These are phyloP conservation scores for chimpanzee (Pan troglodytes) DNA, from an alignment of 2,113 vertebrate genomes.

Conservation along the genomic window NHGRI_mPanTro3-v2.1_pri NC_072416.2:84441001-84441500, in stretches of 20 bases:
- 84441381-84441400: not conserved
- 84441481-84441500: not conserved
- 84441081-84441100: not conserved
- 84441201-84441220: not conserved
- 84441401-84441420: not conserved
- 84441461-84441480: not conserved
- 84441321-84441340: not conserved
- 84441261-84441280: fast-evolving
- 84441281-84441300: not conserved
- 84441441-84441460: not conserved
- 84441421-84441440: not conserved
- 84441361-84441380: not conserved
- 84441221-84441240: not conserved
- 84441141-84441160: slow-evolving; percentile 38
- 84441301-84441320: no score
- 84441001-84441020: not conserved
- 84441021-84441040: not conserved
- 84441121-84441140: slow-evolving; percentile 2
- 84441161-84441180: not conserved
- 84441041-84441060: slow-evolving; percentile 24
- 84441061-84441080: not conserved
- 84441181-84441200: not conserved
- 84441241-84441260: not conserved
- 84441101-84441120: not conserved
- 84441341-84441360: not conserved